These are phyloP conservation scores for Stichopus chloronotus DNA, from an alignment of 35 echinoderm and acorn worm species.

Conservation along the genomic window DNA sequence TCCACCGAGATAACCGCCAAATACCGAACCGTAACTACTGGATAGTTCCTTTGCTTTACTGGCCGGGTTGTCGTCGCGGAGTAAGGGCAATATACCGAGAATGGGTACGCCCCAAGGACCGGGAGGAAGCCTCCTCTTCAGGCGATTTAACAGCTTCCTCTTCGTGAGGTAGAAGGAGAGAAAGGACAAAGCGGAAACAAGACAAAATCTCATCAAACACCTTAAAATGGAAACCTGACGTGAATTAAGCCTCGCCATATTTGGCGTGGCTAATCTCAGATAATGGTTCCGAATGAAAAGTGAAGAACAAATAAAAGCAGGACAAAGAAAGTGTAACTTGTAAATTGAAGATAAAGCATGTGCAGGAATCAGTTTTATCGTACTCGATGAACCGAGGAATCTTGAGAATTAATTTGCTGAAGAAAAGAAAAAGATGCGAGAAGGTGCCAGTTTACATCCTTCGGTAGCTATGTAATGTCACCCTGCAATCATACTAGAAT, in stretches of 20 bases:
- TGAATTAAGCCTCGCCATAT: not conserved
- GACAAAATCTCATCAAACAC: conserved; percentile 5
- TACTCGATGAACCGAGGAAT: too few relatives aligned
- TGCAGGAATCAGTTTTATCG: too few relatives aligned
- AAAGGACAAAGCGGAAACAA: not conserved
- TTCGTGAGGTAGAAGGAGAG: not conserved
- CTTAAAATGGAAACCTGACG: not conserved
- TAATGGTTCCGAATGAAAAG: too few relatives aligned
- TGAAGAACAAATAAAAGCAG: too few relatives aligned
- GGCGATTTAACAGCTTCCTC: not conserved
- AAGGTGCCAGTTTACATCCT: too few relatives aligned
- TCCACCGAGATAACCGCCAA: conserved; percentile 59
- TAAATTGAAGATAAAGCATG: too few relatives aligned
- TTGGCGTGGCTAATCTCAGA: not conserved
- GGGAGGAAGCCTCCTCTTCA: conserved; percentile 46
- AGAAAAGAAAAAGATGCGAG: too few relatives aligned
- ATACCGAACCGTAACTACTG: conserved; percentile 63
- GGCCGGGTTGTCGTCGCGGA: conserved; percentile 48
- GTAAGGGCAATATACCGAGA: conserved; percentile 62
- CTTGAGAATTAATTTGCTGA: too few relatives aligned
- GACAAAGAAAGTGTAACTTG: too few relatives aligned
- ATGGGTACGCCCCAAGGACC: conserved; percentile 77
- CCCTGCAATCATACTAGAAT: too few relatives aligned
- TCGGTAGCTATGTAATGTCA: too few relatives aligned
- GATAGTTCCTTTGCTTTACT: conserved; percentile 54